Evolutionary conservation across 2,113 vertebrate genomes (phyloP).

Genomic region (rat (Rattus norvegicus)): GRCr8 NC_086020.1:129620501-129621000

Average conservation of each 20-base stretch:
- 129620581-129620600: neutral
- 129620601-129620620: neutral
- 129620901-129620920: neutral
- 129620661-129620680: neutral
- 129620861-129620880: neutral
- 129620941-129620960: neutral
- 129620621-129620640: neutral
- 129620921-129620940: neutral
- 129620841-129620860: neutral
- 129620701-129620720: neutral
- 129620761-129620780: no score
- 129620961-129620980: neutral
- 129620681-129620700: neutral
- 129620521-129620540: neutral
- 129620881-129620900: fast-evolving
- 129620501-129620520: no score
- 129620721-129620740: neutral
- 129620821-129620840: neutral
- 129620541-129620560: neutral
- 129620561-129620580: neutral
- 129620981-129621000: neutral
- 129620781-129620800: no score
- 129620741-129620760: neutral
- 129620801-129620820: neutral
- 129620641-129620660: neutral